Evolutionary conservation across 2,797 vertebrate genomes (phyloP).

Genomic region (Chrysocyon brachyurus): DNA sequence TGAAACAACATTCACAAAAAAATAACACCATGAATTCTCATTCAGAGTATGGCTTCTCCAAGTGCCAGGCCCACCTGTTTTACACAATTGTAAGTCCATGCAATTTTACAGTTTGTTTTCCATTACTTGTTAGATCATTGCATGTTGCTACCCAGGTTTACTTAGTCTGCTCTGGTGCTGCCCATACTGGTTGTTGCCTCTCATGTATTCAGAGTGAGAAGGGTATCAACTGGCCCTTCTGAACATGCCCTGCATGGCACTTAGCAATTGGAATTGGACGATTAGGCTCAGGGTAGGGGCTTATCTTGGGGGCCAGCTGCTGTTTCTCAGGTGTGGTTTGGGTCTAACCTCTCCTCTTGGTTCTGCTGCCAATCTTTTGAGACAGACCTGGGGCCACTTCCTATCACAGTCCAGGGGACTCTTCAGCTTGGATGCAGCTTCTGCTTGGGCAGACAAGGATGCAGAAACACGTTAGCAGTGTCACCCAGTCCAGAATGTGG

Average conservation of each 20-base stretch:
- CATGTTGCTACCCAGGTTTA: neutral
- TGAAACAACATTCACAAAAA: neutral
- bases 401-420: neutral
- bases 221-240: neutral
- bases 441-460: neutral
- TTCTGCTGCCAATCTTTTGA: conserved; percentile 20
- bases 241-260: neutral
- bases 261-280: neutral
- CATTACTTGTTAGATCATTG: neutral
- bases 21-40: neutral
- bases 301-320: conserved; percentile 38
- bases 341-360: neutral
- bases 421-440: neutral
- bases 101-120: neutral
- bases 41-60: neutral
- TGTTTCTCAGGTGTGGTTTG: neutral
- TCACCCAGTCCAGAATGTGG: neutral
- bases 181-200: neutral
- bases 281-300: neutral
- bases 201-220: neutral
- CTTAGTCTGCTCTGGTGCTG: neutral
- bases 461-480: neutral
- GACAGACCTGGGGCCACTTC: neutral
- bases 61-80: neutral
- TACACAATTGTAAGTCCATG: neutral